Evolutionary conservation across 35 echinoderm and acorn worm genomes (phyloP), one percentile per base, ranked within the genome.

Genomic region (Amphiura filiformis): DNA sequence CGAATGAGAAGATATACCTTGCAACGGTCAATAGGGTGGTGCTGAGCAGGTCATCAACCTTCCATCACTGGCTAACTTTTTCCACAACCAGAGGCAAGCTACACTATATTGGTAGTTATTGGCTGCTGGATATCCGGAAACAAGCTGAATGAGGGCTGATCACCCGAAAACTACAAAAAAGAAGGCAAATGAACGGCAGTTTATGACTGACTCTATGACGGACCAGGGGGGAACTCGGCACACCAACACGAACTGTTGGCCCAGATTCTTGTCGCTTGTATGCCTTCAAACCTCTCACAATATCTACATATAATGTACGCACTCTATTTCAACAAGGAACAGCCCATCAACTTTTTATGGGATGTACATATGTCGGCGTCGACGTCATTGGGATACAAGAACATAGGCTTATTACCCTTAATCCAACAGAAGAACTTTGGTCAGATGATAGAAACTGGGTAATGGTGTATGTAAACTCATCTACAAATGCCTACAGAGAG

Each of bases 401-500:
- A 38, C 85, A 78, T 87, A 17, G 85, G 37, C 75, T 87, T 26
- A 77, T 87, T 36, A 39, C 34, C 64, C 31, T 11, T 3, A 87
- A 42, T 33, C 85, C 61, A 76, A 87, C 70, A 34, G 30, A 80
- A 12, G 78, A 80, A 80, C 34, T 80, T 26, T 77, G 85, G 85
- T 87, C 85, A 31, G 85, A 87, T 87, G 85, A 87, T 39, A 87
- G 65, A 33, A 87, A 77, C 23, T 87, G 85, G 85, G 85, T 87
- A 77, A 11, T 82, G 37, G 39, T 87, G 38, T 87, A 39, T 83
- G 37, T 14, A 83, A 83, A 83, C 1, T 34, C 81, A 83, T 83
- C 52, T 75, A 86, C 47, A 86, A 75, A 35, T 86, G 57, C 32
- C 84, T 86, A 1, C 84, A 86, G 57, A 83, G 81, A 44, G 85